Conservation (phyloP, 2,888 invertebrate species). For the Aethes cnicana region DNA sequence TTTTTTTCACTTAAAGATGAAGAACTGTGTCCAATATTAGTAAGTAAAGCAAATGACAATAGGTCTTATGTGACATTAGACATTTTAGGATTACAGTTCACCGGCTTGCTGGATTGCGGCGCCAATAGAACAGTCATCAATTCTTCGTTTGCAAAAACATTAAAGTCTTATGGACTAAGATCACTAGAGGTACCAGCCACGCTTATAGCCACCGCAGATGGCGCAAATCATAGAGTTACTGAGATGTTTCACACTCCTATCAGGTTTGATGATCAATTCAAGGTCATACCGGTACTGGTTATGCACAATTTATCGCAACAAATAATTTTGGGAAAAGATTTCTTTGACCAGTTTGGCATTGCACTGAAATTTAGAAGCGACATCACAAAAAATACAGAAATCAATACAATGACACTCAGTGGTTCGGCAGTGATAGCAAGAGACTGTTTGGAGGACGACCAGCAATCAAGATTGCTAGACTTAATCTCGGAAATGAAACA, state of each 20-base stretch:
- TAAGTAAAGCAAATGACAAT: constrained; percentile 20
- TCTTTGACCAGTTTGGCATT: constrained; percentile 24
- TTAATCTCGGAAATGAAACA: constrained; percentile 7
- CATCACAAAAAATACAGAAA: neutral
- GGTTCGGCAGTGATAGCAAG: neutral
- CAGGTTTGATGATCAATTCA: constrained; percentile 19
- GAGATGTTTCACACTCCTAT: constrained; percentile 5
- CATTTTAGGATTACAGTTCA: constrained; percentile 5
- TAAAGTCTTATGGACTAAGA: constrained; percentile 2
- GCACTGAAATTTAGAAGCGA: neutral
- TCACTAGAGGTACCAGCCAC: neutral
- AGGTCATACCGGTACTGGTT: constrained; percentile 8
- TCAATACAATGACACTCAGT: neutral
- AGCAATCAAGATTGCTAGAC: neutral
- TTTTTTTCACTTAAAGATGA: neutral
- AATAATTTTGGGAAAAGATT: constrained; percentile 25
- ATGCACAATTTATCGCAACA: constrained; percentile 20
- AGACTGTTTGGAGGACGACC: neutral
- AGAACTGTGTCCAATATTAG: constrained; percentile 6
- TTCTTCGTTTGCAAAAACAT: constrained; percentile 1
- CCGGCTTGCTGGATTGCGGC: constrained; percentile 27
- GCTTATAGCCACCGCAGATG: constrained; percentile 24
- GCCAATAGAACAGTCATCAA: constrained; percentile 22
- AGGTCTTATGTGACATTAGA: constrained; percentile 12
- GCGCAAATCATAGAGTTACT: constrained; percentile 7